A percentile compares a stretch with the other conserved stretches of the same genome.
Conservation (phyloP, 2,113 vertebrate genomes). For the Canis aureus region DNA sequence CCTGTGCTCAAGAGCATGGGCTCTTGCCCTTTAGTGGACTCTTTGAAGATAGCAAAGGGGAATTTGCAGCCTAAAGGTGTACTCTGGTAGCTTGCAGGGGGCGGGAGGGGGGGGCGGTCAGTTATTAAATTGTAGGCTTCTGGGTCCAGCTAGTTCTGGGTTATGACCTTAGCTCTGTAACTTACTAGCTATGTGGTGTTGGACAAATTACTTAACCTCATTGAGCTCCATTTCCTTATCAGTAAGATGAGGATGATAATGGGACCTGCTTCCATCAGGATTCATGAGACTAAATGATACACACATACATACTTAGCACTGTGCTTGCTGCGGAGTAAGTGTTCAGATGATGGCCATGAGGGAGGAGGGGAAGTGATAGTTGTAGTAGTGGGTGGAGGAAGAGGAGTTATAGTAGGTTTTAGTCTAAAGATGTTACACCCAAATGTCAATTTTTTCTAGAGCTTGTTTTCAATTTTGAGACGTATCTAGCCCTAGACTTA, state of each 20-base stretch:
- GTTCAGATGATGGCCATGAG: fast-evolving
- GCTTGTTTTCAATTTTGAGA: neutral
- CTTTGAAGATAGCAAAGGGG: neutral
- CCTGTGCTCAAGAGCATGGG: neutral
- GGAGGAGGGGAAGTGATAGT: neutral
- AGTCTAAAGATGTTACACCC: neutral
- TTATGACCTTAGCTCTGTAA: neutral
- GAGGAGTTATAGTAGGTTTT: neutral
- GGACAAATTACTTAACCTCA: neutral
- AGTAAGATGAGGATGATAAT: neutral
- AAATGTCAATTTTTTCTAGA: neutral
- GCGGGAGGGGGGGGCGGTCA: too few relatives aligned
- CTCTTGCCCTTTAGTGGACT: neutral
- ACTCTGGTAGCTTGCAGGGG: neutral
- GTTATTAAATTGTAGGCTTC: neutral
- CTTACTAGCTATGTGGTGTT: neutral
- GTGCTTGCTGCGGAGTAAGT: fast-evolving
- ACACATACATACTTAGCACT: neutral
- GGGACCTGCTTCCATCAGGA: neutral
- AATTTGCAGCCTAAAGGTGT: neutral
- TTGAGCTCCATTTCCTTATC: neutral
- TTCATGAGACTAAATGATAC: neutral
- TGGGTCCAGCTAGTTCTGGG: neutral
- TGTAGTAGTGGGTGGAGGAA: fast-evolving
- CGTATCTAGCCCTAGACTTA: neutral